Evolutionary conservation across 2,888 invertebrate genomes (phyloP), one percentile per base, ranked within the genome.

Genomic region (Melieria omissa): DNA sequence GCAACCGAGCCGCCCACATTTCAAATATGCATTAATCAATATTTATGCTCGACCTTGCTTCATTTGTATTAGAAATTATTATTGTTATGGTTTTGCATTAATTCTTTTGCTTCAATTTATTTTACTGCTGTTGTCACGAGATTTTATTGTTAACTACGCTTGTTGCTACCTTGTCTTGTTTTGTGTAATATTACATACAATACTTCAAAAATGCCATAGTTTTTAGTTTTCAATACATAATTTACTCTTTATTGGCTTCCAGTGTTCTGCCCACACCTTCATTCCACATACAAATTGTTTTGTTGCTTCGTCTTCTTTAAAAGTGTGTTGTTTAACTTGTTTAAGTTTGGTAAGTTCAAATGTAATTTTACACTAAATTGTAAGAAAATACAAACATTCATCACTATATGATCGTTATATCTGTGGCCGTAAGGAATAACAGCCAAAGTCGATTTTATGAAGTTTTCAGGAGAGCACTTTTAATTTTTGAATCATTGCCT

Each of bases 91-190:
- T 29, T 29, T 29, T 29, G 29, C 3, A 29, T 55, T n/a, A n/a
- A 55, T 4, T 8, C 54, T 47, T 57, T 65, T 55, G 5, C 55
- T 16, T 46, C 29, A 29, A 29, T 29, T 29, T 29, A 3, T 29
- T 29, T 29, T 29, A 29, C 29, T 29, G 29, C 29, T 57, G 12
- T 60, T 60, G 12, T 16, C 16, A 12, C 60, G 49, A 67, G 49
- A 60, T 44, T 60, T 52, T 67, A 60, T 67, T 67, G 67, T 67
- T 67, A 67, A 67, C 67, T 67, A 67, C 67, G 47, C 60, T 67
- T 60, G 67, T 67, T 67, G 10, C 60, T 67, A 67, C 49, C 67
- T 67, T 67, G 60, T 67, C 41, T 67, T n/a, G 54, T 14, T 58
- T 57, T 16, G 45, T 46, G 8, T 12, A 57, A 12, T 45, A 46